Base-by-base conservation (phyloP, 2,113 vertebrate species). In the Myodes glareolus region DNA sequence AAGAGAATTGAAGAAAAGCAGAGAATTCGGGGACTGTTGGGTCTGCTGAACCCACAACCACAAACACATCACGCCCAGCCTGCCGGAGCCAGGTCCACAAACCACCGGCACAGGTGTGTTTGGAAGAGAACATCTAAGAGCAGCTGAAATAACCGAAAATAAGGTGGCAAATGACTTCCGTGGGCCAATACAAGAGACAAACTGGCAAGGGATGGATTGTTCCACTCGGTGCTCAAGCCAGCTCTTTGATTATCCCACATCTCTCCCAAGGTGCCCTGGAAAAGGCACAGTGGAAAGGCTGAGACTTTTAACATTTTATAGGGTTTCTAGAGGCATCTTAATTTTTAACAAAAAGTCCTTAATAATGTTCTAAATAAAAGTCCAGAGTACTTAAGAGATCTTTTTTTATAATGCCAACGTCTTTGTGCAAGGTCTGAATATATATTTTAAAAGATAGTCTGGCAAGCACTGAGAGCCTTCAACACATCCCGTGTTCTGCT, bases 311-410 rank as follows among this genome's bases (percentile, higher is more conserved):
- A 90, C 96, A 14, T 3, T 61, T 85, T 58, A 4, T 96, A 88
- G 65, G 2, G 94, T 94, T 98, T 98, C 89, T 96, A 68, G 86
- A 65, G 89, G 80, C n/a, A 95, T 98, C 98, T 97, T 95, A 96
- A 97, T 97, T 98, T 98, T 90, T 78, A 97, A 95, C 93, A 97
- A 97, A 93, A 92, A 1, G 72, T 98, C 94, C 92, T 97, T 96
- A 94, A 72, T 96, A 75, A 92, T 58, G 29, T 97, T 98, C 80
- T 97, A 93, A 75, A 96, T 97, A 93, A 97, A 97, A 97, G 94
- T 76, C 86, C 92, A 27, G 72, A 27, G 94, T 36, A 39, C 95
- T 98, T 98, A 77, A 96, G 98, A 96, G 8, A 93, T 93, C 94
- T 14, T 10, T 95, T 84, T 72, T 97, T 96, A 94, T 90, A 88